A percentile compares a stretch with the other conserved stretches of the same genome.
Evolutionary conservation across 2,888 invertebrate genomes (phyloP).

Genomic region (Dolichomitus sp.): DNA sequence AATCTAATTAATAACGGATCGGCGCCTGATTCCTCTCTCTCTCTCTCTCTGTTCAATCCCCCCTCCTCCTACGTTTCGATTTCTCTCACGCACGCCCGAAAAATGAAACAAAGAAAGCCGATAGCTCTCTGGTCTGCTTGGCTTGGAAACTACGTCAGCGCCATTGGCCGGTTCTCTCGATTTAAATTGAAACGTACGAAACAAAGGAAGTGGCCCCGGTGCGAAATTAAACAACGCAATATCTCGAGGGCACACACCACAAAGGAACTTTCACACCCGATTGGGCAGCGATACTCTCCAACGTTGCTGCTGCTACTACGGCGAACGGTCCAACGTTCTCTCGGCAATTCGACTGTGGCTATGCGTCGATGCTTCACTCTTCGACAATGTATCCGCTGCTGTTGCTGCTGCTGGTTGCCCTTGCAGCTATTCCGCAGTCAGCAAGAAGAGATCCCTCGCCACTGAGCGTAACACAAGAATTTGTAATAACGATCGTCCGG

Average conservation of each 20-base stretch:
- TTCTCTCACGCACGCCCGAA: conserved; percentile 38
- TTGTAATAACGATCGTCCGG: conserved; percentile 80
- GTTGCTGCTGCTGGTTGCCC: conserved; percentile 33
- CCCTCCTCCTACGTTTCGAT: conserved; percentile 5
- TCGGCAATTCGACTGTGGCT: conserved; percentile 49
- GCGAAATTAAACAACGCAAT: conserved; percentile 85
- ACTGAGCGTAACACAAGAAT: conserved; percentile 77
- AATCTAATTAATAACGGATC: conserved; percentile 85
- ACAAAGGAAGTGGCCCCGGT: conserved; percentile 81
- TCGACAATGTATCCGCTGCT: conserved; percentile 23
- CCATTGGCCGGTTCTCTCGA: conserved; percentile 68
- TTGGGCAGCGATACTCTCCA: conserved; percentile 76
- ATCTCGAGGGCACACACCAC: conserved; percentile 79
- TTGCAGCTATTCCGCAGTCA: conserved; percentile 64
- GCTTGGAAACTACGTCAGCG: conserved; percentile 37
- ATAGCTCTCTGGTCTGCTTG: conserved; percentile 24
- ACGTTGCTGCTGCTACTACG: neutral
- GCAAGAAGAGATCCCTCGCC: conserved; percentile 51
- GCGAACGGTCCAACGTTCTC: conserved; percentile 42
- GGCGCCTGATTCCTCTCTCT: conserved; percentile 78
- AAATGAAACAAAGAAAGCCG: conserved; percentile 41
- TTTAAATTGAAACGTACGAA: conserved; percentile 85
- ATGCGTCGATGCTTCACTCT: conserved; percentile 18
- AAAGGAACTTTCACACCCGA: conserved; percentile 84
- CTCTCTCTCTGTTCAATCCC: conserved; percentile 47